phyloP scores from a whole-genome alignment of 1,140 invertebrate genomes.

The Zaprionus tsacasi region DNA sequence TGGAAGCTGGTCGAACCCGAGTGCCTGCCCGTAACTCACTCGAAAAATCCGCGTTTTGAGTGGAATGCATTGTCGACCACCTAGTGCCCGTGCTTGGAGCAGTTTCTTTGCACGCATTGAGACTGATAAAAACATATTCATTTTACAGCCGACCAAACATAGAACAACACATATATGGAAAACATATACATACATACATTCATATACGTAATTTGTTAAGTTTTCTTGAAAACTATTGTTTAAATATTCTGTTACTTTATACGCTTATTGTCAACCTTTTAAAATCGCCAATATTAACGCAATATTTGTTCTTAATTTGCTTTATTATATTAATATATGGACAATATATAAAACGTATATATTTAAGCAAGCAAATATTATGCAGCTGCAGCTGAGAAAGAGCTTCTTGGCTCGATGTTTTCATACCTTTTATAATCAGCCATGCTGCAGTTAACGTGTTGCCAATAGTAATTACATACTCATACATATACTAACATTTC shows the following conservation, averaged over 20 bases:
- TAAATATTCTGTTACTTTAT: slow-evolving; percentile 15
- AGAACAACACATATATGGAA: slow-evolving; percentile 24
- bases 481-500: slow-evolving; percentile 15
- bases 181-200: slow-evolving; percentile 23
- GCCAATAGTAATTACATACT: slow-evolving; percentile 6
- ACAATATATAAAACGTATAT: slow-evolving; percentile 28
- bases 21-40: slow-evolving; percentile 92
- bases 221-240: slow-evolving; percentile 20
- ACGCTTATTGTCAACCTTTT: slow-evolving; percentile 20
- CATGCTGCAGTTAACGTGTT: slow-evolving; percentile 7
- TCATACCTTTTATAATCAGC: slow-evolving; percentile 29
- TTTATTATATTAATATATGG: slow-evolving; percentile 6
- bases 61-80: slow-evolving; percentile 86
- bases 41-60: slow-evolving; percentile 92
- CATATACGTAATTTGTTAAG: slow-evolving; percentile 56
- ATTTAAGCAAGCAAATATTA: slow-evolving; percentile 19
- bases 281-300: slow-evolving; percentile 8
- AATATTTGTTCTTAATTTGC: slow-evolving; percentile 33
- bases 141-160: slow-evolving; percentile 28
- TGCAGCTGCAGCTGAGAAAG: background rate
- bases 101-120: slow-evolving; percentile 77
- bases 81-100: slow-evolving; percentile 83
- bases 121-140: slow-evolving; percentile 35
- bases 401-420: slow-evolving; percentile 13
- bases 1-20: slow-evolving; percentile 91